Conservation (phyloP, 2,113 vertebrate species). For the Planiliza haematocheilus region DNA sequence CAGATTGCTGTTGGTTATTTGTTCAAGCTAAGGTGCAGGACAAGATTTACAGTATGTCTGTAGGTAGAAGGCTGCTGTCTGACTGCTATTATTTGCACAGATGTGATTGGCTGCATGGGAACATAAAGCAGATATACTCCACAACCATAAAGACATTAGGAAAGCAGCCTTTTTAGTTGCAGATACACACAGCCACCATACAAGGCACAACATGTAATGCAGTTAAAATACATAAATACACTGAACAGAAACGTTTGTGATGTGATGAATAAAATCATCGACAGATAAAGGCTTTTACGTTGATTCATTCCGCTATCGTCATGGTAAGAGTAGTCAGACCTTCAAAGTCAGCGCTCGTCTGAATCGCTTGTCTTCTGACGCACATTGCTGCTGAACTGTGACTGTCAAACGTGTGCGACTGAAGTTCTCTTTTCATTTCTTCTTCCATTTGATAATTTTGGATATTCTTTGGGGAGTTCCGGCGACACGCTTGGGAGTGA, state of each 20-base stretch:
- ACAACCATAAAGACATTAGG: neutral
- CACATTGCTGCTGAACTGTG: conserved; percentile 8
- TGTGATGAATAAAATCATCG: conserved; percentile 31
- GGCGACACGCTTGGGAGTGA: conserved; percentile 15
- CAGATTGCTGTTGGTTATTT: neutral
- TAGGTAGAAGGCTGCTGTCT: neutral
- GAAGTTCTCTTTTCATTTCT: conserved; percentile 26
- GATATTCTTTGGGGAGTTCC: conserved; percentile 3
- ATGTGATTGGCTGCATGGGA: neutral
- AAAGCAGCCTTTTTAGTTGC: neutral
- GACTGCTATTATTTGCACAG: neutral
- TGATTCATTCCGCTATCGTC: conserved; percentile 21
- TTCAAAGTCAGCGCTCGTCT: neutral
- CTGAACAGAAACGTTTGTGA: too few relatives aligned
- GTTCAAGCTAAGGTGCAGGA: neutral
- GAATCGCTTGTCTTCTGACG: conserved; percentile 17
- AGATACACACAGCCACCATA: too few relatives aligned
- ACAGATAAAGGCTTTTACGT: conserved; percentile 14
- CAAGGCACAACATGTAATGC: too few relatives aligned
- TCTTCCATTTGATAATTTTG: conserved; percentile 21
- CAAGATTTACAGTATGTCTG: neutral
- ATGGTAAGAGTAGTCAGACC: conserved; percentile 11
- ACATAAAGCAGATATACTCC: neutral
- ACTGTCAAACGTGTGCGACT: neutral
- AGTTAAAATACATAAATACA: too few relatives aligned